Conservation (phyloP, 2,113 vertebrate genomes). For the Psammodynastes pulverulentus region DNA sequence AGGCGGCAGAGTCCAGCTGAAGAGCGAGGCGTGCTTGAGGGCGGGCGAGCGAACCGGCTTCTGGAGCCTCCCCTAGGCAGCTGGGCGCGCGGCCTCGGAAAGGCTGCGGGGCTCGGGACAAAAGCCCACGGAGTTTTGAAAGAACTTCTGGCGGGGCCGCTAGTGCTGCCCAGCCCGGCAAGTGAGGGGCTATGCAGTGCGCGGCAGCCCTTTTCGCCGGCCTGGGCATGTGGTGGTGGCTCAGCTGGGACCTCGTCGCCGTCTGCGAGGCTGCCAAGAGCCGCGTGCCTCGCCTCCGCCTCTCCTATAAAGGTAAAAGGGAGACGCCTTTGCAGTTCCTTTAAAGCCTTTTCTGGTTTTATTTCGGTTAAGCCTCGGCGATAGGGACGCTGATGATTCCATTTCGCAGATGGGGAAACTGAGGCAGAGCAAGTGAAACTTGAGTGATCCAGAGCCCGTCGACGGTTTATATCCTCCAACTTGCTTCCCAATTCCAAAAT, state of each 20-base stretch:
- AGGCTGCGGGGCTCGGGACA: constrained; percentile 35
- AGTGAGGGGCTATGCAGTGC: background rate
- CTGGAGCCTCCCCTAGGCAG: background rate
- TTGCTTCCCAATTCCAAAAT: background rate
- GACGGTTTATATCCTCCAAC: background rate
- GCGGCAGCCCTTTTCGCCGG: background rate
- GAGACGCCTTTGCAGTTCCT: background rate
- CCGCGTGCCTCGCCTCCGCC: constrained; percentile 64
- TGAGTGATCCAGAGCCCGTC: background rate
- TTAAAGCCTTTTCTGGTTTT: too few relatives aligned
- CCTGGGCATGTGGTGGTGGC: constrained; percentile 55
- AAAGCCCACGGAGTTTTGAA: background rate
- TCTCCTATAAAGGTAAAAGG: constrained; percentile 66
- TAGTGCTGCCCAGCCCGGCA: background rate
- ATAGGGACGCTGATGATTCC: background rate
- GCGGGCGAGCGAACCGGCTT: background rate
- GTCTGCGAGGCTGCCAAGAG: constrained; percentile 15
- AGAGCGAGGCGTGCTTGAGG: constrained; percentile 31
- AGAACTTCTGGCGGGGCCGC: background rate
- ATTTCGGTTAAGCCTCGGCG: background rate
- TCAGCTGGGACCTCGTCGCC: constrained; percentile 47
- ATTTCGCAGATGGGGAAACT: background rate
- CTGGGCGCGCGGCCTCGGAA: background rate
- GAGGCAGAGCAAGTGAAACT: background rate
- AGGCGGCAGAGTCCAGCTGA: background rate